Base-by-base conservation (phyloP, 2,888 invertebrate genomes). In the Scaptomyza tumidula region DNA sequence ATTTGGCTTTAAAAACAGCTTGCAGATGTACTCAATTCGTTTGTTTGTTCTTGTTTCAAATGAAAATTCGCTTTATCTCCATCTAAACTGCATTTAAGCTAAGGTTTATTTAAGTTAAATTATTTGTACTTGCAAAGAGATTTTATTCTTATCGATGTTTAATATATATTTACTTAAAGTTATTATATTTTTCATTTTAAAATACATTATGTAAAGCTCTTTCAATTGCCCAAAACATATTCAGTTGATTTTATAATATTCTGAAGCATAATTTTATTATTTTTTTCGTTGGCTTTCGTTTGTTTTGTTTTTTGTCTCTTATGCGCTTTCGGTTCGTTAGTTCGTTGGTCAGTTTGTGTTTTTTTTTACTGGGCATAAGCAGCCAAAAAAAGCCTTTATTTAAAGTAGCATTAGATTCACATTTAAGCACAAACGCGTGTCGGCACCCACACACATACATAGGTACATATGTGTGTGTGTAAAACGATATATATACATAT, bases 321-420 rank as follows among this genome's bases (percentile, higher is more conserved):
- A 16, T 64, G 52, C 35, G 43, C 24, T 50, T 57, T 53, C 9
- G 43, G 64, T 43, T 63, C 48, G 29, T 60, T 49, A 44, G 74
- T 44, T 43, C 37, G 52, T 72, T 50, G n/a, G n/a, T n/a, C n/a
- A n/a, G n/a, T n/a, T n/a, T n/a, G n/a, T n/a, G n/a, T n/a, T n/a
- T n/a, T n/a, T n/a, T n/a, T n/a, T n/a, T n/a, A n/a, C n/a, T n/a
- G n/a, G n/a, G n/a, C n/a, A n/a, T n/a, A n/a, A n/a, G n/a, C n/a
- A n/a, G n/a, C n/a, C n/a, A n/a, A 19, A 68, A 68, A 68, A 54
- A 50, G 76, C 24, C 50, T 65, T 60, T 58, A 60, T 60, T 76
- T 54, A 57, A 45, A 45, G 29, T 16, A 27, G 33, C 63, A 43
- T 19, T 62, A 10, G 46, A 43, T 16, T 61, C 53, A 57, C 49